These are phyloP conservation scores for Melinopterus prodromus DNA, from an alignment of 2,888 invertebrate species.

Conservation along the genomic window DNA sequence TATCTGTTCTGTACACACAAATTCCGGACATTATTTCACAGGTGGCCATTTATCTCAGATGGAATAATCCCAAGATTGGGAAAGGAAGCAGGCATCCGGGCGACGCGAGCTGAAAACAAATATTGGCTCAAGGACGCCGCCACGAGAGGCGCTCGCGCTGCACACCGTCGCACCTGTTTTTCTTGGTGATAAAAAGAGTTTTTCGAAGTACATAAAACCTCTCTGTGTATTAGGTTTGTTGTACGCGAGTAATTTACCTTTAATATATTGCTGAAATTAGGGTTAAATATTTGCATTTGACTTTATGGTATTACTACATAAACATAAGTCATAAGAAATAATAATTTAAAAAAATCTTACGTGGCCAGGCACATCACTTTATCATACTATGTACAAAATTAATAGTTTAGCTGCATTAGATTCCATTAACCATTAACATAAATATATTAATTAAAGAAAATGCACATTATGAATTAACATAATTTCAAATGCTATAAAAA, in stretches of 20 bases:
- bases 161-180: not conserved
- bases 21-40: not conserved
- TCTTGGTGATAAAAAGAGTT: not conserved
- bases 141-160: not conserved
- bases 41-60: not conserved
- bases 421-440: too few relatives aligned
- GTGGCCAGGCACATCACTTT: too few relatives aligned
- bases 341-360: too few relatives aligned
- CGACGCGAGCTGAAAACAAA: not conserved
- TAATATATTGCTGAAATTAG: too few relatives aligned
- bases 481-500: too few relatives aligned
- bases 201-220: not conserved
- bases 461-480: too few relatives aligned
- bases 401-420: too few relatives aligned
- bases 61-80: slow-evolving; percentile 4
- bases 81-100: not conserved
- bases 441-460: too few relatives aligned
- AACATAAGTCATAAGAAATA: too few relatives aligned
- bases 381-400: too few relatives aligned
- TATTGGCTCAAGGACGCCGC: not conserved
- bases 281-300: too few relatives aligned
- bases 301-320: too few relatives aligned
- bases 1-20: not conserved
- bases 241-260: not conserved
- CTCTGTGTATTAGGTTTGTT: not conserved